Evolutionary conservation across 2,113 vertebrate genomes (phyloP), one percentile per base, ranked within the genome.

Genomic region (Ursus arctos): DNA sequence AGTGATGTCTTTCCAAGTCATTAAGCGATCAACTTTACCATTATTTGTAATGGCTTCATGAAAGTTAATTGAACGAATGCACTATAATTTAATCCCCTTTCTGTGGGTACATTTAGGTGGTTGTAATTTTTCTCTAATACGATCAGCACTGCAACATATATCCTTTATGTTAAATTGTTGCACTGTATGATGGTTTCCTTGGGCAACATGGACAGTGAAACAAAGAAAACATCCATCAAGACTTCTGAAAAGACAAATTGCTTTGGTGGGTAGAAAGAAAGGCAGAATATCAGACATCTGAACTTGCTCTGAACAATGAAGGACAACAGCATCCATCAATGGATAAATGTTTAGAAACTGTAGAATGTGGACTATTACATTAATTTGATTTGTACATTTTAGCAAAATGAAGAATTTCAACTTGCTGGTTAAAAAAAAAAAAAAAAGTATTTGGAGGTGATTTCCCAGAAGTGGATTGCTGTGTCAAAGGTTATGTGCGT

Each of bases 221-320:
- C 98, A 99, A 99, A 97, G 99, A 99, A 98, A 99, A 99, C 72
- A 99, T 99, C 97, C 98, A 99, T 86, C 99, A 99, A 90, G 99
- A 99, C 96, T 99, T 99, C 94, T 99, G 99, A 97, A 95, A 93
- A 94, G 80, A 77, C 86, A 63, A 8, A 36, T 91, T 28, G 61
- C 65, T 47, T 51, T 86, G 19, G 16, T 88, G 53, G 51, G 26
- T 63, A 76, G 76, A 81, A 74, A 94, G n/a, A n/a, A 92, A 89
- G 86, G 26, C 28, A 63, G 26, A 65, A 22, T 43, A 49, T 40
- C 33, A 76, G n/a, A 21, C 51, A 19, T 59, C 16, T 96, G 36
- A 36, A 84, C 71, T 91, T 84, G 49, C 51, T 83, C 61, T 91
- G 51, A 91, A 61, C 71, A 88, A 0, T 76, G 53, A 81, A 82